Evolutionary conservation across 2,888 invertebrate species (phyloP), one percentile per base, ranked within the genome.

Genomic region (Melanophora roralis): DNA sequence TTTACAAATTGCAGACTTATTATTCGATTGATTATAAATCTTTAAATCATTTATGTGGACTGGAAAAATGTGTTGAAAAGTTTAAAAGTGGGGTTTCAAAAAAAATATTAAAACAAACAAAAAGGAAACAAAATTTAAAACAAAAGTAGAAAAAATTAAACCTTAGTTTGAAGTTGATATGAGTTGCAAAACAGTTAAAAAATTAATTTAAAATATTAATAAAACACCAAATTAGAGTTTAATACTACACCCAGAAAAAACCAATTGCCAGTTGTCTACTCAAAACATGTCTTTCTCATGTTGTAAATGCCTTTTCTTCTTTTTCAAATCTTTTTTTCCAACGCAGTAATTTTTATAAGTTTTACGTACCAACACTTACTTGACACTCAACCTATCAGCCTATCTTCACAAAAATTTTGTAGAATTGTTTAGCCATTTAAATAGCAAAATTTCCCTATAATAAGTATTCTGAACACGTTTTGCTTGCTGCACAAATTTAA

Each of bases 401-500:
- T 34, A 16, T 34, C 32, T 9, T 32, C 9, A 53, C 21, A 3
- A 49, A 21, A 36, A 3, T 11, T 27, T 7, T 2, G 45, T 34
- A 47, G 5, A 34, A 40, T 27, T 9, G 19, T 43, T 27, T n/a
- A 21, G 19, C 16, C 55, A n/a, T 12, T 21, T 47, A 34, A 11
- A 36, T 6, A 40, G 19, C 49, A 23, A 14, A 68, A 51, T 34
- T 16, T 23, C 7, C 11, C 16, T 34, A n/a, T 51, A 27, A 55
- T 36, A 53, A 5, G 6, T 67, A 74, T 79, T 55, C 69, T 6
- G 36, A 38, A 53, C 78, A 79, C 74, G 78, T 79, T 53, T 65
- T 74, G 40, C 36, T 32, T 12, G 74, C 64, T 75, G 49, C 69
- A 69, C 43, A 64, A 65, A 60, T 78, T 79, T 75, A 79, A 79